phyloP scores from a whole-genome alignment of 2,888 invertebrate genomes.

The Lysandra coridon region DNA sequence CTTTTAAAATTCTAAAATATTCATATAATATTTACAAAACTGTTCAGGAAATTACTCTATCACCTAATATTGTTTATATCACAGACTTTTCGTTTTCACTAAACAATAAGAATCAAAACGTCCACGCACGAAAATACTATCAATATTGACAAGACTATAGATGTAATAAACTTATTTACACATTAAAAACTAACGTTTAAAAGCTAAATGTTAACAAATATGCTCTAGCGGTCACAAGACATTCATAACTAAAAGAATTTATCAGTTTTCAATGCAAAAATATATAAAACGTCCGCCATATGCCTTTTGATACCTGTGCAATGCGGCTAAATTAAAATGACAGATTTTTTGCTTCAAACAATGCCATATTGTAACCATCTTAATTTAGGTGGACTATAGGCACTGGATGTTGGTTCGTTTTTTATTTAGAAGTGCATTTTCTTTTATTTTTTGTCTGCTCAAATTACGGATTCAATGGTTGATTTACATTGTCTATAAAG shows the following conservation, averaged over 20 bases:
- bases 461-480: not conserved
- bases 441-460: conserved; percentile 42
- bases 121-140: conserved; percentile 80
- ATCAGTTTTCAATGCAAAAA: conserved; percentile 81
- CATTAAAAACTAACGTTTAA: conserved; percentile 78
- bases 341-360: conserved; percentile 35
- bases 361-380: conserved; percentile 40
- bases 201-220: conserved; percentile 78
- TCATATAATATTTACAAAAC: conserved; percentile 78
- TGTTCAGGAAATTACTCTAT: conserved; percentile 76
- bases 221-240: conserved; percentile 78
- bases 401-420: conserved; percentile 70
- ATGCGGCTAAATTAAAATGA: conserved; percentile 49
- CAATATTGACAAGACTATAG: conserved; percentile 77
- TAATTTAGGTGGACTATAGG: conserved; percentile 58
- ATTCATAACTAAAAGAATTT: conserved; percentile 81
- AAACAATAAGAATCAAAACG: conserved; percentile 81
- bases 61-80: conserved; percentile 82
- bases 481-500: not conserved
- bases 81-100: conserved; percentile 82
- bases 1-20: conserved; percentile 76
- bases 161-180: conserved; percentile 79
- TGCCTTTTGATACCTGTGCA: conserved; percentile 78
- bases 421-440: conserved; percentile 54
- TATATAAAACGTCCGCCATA: conserved; percentile 82